Percentiles rank a stretch among this genome's conserved stretches.
These are phyloP conservation scores for Andrena trimmerana DNA, from an alignment of 2,888 invertebrate species.

Conservation along the genomic window DNA sequence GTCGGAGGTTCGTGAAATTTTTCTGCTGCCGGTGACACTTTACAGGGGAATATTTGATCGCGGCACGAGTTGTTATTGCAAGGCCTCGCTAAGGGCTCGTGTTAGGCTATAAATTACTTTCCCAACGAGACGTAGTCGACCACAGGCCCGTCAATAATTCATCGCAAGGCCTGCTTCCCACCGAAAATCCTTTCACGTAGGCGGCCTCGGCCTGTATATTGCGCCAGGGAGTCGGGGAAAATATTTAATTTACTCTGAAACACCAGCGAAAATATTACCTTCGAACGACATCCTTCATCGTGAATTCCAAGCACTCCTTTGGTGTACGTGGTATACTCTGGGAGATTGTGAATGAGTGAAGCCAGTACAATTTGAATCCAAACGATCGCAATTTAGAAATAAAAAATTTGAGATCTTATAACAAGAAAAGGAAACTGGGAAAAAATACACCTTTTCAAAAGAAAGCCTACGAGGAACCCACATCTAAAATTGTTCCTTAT, in stretches of 20 bases:
- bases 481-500: too few relatives aligned
- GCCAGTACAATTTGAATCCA: too few relatives aligned
- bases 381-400: too few relatives aligned
- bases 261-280: constrained; percentile 16
- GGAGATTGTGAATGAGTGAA: too few relatives aligned
- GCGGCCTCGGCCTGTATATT: constrained; percentile 18
- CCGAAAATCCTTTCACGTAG: constrained; percentile 57
- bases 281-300: not conserved
- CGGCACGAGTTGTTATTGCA: constrained; percentile 64
- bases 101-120: constrained; percentile 67
- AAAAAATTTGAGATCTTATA: too few relatives aligned
- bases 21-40: constrained; percentile 51
- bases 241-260: constrained; percentile 53
- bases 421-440: too few relatives aligned
- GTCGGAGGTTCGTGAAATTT: constrained; percentile 41
- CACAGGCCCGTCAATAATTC: constrained; percentile 69
- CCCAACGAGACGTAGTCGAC: constrained; percentile 63
- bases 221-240: constrained; percentile 20
- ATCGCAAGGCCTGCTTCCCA: constrained; percentile 49
- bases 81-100: constrained; percentile 44
- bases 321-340: too few relatives aligned
- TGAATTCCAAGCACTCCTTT: not conserved
- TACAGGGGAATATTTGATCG: constrained; percentile 53
- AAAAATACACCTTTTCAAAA: too few relatives aligned
- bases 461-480: too few relatives aligned